A percentile compares a stretch with the other conserved stretches of the same genome.
Conservation (phyloP, 2,797 vertebrate species). For the Steatocranus sp. region DNA sequence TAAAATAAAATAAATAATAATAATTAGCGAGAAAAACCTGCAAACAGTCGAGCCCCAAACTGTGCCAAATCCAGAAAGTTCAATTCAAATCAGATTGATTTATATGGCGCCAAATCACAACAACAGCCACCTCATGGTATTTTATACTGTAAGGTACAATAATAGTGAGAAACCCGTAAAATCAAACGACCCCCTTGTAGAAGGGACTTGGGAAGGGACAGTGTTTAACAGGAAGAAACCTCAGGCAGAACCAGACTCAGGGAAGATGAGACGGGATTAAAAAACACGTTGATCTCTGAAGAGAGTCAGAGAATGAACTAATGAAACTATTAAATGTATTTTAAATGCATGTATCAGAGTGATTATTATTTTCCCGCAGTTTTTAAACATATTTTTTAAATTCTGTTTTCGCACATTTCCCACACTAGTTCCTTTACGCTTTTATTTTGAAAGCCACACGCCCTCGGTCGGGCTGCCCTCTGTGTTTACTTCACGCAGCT, state of each 20-base stretch:
- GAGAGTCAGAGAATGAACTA: background rate
- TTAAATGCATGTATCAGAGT: background rate
- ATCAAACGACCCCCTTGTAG: accelerated
- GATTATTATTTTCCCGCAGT: background rate
- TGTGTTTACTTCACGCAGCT: slow-evolving; percentile 32
- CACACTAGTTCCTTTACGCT: background rate
- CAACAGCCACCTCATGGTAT: background rate
- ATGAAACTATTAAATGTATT: background rate
- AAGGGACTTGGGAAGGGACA: background rate
- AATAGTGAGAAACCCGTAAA: background rate
- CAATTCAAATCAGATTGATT: background rate
- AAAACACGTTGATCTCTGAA: background rate
- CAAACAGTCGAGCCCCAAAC: background rate
- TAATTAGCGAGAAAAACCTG: background rate
- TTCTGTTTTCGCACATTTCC: background rate
- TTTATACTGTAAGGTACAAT: background rate
- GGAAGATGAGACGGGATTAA: background rate
- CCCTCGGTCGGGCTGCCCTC: background rate
- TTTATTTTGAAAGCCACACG: slow-evolving; percentile 22
- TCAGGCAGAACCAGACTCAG: background rate
- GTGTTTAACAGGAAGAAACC: background rate
- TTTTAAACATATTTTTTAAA: background rate
- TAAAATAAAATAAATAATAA: accelerated
- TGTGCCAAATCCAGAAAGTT: background rate
- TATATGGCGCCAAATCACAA: background rate